Conservation (phyloP, 2,797 vertebrate genomes). For the Scomberomorus guttatus region DNA sequence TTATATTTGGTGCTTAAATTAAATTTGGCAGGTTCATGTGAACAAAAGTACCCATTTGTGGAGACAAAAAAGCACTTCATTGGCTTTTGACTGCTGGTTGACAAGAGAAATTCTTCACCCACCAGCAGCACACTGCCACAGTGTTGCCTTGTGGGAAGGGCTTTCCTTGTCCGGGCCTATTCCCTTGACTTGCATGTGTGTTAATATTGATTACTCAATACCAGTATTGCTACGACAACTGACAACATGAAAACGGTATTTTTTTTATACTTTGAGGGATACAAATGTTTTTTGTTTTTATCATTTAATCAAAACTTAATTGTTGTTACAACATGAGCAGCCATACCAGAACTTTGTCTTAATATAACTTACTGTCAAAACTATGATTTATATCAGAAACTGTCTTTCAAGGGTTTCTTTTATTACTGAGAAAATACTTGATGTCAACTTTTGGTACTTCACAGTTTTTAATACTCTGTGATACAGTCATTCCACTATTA, state of each 20-base stretch:
- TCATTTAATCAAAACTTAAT: background rate
- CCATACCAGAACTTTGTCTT: too few species aligned
- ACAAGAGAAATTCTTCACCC: constrained; percentile 18
- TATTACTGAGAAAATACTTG: too few species aligned
- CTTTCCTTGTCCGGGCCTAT: background rate
- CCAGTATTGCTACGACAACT: background rate
- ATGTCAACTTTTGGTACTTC: too few species aligned
- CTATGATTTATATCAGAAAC: too few species aligned
- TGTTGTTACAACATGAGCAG: too few species aligned
- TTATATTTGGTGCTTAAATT: background rate
- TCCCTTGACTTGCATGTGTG: background rate
- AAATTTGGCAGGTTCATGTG: background rate
- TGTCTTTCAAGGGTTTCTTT: too few species aligned
- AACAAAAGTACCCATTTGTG: background rate
- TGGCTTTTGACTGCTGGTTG: background rate
- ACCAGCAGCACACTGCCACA: constrained; percentile 23
- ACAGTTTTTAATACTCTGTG: too few species aligned
- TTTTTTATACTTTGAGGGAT: background rate
- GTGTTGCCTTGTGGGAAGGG: background rate
- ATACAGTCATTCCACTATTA: too few species aligned
- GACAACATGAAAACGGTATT: too few species aligned
- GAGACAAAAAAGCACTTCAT: constrained; percentile 20
- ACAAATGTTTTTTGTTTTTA: background rate
- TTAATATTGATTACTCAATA: background rate
- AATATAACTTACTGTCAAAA: too few species aligned